A percentile compares a stretch with the other conserved stretches of the same genome.
These are phyloP conservation scores for Halisarca cf. caerulea DNA, from an alignment of 37 sponge, comb jelly and placozoan genomes.

Conservation along the genomic window DNA sequence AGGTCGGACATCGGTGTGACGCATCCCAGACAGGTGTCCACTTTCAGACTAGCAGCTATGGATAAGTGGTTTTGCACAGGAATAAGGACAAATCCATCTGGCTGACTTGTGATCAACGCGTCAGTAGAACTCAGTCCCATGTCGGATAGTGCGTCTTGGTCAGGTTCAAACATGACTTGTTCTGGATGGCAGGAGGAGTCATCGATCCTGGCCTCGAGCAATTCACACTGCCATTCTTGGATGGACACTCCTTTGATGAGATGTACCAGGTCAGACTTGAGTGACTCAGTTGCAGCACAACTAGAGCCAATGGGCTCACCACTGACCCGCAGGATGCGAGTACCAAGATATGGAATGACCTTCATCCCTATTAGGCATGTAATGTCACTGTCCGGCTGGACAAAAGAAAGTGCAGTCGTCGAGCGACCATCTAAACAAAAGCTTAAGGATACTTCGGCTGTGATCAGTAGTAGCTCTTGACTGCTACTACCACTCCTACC, in stretches of 20 bases:
- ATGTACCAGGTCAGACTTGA: background rate
- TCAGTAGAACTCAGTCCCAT: background rate
- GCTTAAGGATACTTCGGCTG: conserved; percentile 19
- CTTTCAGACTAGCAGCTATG: background rate
- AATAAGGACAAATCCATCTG: conserved; percentile 7
- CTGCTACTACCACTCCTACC: background rate
- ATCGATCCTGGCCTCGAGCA: background rate
- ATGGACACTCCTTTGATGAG: background rate
- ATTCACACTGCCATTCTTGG: background rate
- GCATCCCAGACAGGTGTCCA: background rate
- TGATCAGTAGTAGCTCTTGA: conserved; percentile 16
- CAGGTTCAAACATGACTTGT: background rate
- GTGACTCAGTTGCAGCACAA: background rate
- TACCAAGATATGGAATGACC: conserved; percentile 20
- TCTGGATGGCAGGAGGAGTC: background rate
- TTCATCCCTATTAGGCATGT: conserved; percentile 21
- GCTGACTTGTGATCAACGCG: background rate
- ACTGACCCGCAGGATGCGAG: conserved; percentile 21
- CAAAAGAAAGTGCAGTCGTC: conserved; percentile 11
- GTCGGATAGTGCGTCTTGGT: background rate
- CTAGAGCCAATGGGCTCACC: conserved; percentile 2
- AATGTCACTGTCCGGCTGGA: conserved; percentile 25
- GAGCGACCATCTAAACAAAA: conserved; percentile 19
- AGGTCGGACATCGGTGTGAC: background rate
- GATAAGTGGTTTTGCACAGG: background rate